These are phyloP conservation scores for Cecidostiba fungosa DNA, from an alignment of 2,888 invertebrate species.

Conservation along the genomic window DNA sequence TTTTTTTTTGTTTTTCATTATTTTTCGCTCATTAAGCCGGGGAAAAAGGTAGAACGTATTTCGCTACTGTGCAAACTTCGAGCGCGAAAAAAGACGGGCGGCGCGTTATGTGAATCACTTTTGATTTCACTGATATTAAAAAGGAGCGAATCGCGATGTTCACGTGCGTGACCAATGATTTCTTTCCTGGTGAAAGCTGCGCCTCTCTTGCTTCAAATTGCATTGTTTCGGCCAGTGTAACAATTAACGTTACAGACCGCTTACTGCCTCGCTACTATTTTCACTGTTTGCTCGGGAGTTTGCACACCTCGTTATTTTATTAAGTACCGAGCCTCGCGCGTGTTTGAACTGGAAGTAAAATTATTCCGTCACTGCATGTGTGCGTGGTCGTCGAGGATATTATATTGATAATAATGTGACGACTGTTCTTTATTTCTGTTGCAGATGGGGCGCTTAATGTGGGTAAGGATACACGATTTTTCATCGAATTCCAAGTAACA, in stretches of 20 bases:
- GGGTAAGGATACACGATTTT: constrained; percentile 72
- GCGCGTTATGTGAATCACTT: constrained; percentile 56
- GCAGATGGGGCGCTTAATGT: constrained; percentile 78
- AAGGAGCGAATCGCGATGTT: constrained; percentile 66
- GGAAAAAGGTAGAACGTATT: constrained; percentile 32
- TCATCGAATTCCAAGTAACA: constrained; percentile 21
- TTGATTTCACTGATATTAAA: constrained; percentile 62
- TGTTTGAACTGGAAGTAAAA: constrained; percentile 16
- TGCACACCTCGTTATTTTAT: constrained; percentile 44
- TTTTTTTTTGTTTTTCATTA: background rate
- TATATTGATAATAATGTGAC: background rate
- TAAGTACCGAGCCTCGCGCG: background rate
- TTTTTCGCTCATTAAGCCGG: background rate
- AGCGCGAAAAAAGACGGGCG: constrained; percentile 46
- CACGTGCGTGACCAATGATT: constrained; percentile 76
- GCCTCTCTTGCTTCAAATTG: constrained; percentile 67
- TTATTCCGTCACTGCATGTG: background rate
- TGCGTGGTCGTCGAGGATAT: background rate
- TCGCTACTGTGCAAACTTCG: constrained; percentile 13
- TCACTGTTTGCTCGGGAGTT: constrained; percentile 41
- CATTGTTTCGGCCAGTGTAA: constrained; percentile 68
- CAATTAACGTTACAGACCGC: constrained; percentile 64
- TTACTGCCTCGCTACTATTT: constrained; percentile 37
- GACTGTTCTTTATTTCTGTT: constrained; percentile 65
- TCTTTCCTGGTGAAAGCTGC: constrained; percentile 79